Evolutionary conservation across 2,888 invertebrate species (phyloP), one percentile per base, ranked within the genome.

Genomic region (Rotaria sp.): DNA sequence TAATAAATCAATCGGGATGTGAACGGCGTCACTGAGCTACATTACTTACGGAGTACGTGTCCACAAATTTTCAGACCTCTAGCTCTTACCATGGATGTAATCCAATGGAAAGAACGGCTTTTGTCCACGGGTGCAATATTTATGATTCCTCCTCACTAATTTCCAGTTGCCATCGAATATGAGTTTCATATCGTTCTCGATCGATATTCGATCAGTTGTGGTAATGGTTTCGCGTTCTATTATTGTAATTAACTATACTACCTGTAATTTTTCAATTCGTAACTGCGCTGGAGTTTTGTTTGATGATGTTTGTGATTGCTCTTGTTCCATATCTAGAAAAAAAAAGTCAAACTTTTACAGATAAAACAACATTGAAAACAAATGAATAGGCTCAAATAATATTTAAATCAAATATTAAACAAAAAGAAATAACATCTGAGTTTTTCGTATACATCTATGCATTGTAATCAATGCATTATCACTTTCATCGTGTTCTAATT

Each of bases 111-210:
- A n/a, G n/a, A n/a, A n/a, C n/a, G n/a, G n/a, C n/a, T n/a, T n/a
- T n/a, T n/a, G n/a, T n/a, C n/a, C n/a, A n/a, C n/a, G n/a, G n/a
- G n/a, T n/a, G n/a, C 57, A 57, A 57, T 57, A 57, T 24, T 11
- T 26, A n/a, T 24, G 10, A 10, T 57, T n/a, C 8, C 3, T 57
- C n/a, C 90, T 90, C 89, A 91, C 91, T 90, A 88, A 91, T 91
- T 88, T 91, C 91, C 90, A 91, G 90, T 87, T 91, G 91, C 67
- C 91, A 89, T 88, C 90, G 89, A 87, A 91, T 90, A 86, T 91
- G 89, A 80, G 89, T 88, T 88, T 91, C 91, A 89, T 91, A 91
- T 85, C 90, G 89, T 86, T 91, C 91, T 85, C 91, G 87, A 88
- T 91, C n/a, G n/a, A n/a, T n/a, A 91, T 88, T 90, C 90, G n/a